phyloP scores from a whole-genome alignment of 2,797 vertebrate species.

The Lepilemur ruficaudatus region DNA sequence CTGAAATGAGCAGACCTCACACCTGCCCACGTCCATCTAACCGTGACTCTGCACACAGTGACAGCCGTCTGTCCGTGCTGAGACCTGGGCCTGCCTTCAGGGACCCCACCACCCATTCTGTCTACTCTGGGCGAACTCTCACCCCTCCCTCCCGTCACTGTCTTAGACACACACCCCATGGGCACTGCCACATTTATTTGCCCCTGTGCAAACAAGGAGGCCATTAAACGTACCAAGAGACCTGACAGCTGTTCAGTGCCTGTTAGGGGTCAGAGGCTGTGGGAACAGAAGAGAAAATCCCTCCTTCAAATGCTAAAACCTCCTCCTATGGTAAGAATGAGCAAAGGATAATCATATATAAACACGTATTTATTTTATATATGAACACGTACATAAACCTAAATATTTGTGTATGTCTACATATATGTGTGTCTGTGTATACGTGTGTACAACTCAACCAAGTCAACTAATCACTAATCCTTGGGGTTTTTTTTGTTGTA shows the following conservation, averaged over 20 bases:
- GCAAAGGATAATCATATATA: not conserved
- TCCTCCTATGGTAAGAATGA: not conserved
- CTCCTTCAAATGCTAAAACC: not conserved
- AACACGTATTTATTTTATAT: not conserved
- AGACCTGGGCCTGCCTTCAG: not conserved
- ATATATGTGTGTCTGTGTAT: not conserved
- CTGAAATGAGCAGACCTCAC: not conserved
- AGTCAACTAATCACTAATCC: not conserved
- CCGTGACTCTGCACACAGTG: rapidly evolving
- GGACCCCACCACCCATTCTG: rapidly evolving
- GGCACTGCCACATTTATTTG: not conserved
- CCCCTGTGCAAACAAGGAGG: slow-evolving; percentile 23
- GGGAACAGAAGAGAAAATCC: not conserved
- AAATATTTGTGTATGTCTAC: not conserved
- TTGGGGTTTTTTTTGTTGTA: not conserved
- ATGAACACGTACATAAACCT: not conserved
- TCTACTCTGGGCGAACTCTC: rapidly evolving
- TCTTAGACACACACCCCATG: not conserved
- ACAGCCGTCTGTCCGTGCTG: rapidly evolving
- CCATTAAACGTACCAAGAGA: not conserved
- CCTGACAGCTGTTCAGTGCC: not conserved
- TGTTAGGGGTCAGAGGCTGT: not conserved
- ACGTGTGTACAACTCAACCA: not conserved
- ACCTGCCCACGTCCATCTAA: rapidly evolving
- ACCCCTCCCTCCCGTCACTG: not conserved